Conservation (phyloP, 2,113 vertebrate species). For the Boulengerochromis microlepis region DNA sequence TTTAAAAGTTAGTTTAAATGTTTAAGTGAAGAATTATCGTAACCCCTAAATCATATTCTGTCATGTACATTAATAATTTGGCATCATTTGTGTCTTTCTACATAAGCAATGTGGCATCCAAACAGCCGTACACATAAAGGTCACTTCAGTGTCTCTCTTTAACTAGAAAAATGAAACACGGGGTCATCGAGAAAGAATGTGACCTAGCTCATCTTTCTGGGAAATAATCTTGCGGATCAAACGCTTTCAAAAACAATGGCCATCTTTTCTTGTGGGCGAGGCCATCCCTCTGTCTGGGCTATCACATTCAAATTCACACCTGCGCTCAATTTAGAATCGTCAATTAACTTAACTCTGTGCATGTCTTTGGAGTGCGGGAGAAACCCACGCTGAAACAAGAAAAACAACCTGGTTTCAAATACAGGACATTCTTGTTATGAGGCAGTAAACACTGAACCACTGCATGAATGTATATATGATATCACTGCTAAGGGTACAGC, state of each 20-base stretch:
- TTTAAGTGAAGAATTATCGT: background rate
- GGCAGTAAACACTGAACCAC: background rate
- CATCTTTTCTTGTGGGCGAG: background rate
- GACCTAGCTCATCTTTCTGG: background rate
- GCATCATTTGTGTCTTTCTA: background rate
- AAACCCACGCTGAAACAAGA: background rate
- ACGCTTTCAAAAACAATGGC: background rate
- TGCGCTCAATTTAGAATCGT: background rate
- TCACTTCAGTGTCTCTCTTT: background rate
- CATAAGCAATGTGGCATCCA: background rate
- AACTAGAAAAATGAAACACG: background rate
- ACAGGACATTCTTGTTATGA: background rate
- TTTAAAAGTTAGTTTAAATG: background rate
- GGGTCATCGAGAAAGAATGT: background rate
- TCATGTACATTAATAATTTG: background rate
- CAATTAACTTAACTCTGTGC: fast-evolving
- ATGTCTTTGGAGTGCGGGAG: background rate
- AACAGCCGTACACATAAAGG: fast-evolving
- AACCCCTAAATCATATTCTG: background rate
- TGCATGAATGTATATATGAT: background rate
- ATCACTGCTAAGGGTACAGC: background rate
- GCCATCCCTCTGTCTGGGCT: background rate
- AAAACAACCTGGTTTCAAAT: background rate
- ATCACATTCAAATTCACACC: background rate
- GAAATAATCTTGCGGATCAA: fast-evolving